phyloP scores from a whole-genome alignment of 2,797 vertebrate species.

The Typhlichthys eigenmanni region DNA sequence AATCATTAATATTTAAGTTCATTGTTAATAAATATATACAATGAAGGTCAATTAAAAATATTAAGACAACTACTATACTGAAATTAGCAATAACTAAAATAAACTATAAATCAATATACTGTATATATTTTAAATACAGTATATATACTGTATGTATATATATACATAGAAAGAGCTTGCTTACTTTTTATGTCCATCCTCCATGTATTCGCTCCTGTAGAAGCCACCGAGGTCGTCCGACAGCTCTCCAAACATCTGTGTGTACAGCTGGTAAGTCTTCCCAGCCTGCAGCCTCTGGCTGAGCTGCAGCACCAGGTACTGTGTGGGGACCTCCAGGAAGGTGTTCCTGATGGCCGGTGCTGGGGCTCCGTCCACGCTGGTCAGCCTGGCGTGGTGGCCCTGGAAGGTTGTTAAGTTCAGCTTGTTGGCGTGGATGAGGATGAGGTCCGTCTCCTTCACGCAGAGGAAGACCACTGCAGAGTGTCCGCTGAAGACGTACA shows the following conservation, averaged over 20 bases:
- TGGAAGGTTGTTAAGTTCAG: conserved; percentile 78
- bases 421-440: conserved; percentile 89
- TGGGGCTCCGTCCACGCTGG: rapidly evolving
- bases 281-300: conserved; percentile 37
- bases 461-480: conserved; percentile 58
- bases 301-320: conserved; percentile 88
- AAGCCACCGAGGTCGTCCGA: conserved; percentile 91
- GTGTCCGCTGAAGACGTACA: conserved; percentile 62
- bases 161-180: conserved; percentile 26
- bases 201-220: conserved; percentile 89
- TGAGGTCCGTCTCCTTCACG: conserved; percentile 57
- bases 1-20: too few relatives aligned
- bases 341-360: conserved; percentile 53
- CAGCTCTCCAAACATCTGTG: conserved; percentile 81
- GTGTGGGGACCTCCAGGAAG: conserved; percentile 70
- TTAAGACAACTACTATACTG: too few relatives aligned
- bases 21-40: too few relatives aligned
- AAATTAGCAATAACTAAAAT: too few relatives aligned
- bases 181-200: conserved; percentile 69
- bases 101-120: neutral
- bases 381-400: conserved; percentile 42
- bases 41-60: too few relatives aligned
- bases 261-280: conserved; percentile 74
- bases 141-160: too few relatives aligned
- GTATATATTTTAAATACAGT: neutral